Base-by-base conservation (phyloP, 37 sponge, comb jelly and placozoan species). In the Bolinopsis microptera region DNA sequence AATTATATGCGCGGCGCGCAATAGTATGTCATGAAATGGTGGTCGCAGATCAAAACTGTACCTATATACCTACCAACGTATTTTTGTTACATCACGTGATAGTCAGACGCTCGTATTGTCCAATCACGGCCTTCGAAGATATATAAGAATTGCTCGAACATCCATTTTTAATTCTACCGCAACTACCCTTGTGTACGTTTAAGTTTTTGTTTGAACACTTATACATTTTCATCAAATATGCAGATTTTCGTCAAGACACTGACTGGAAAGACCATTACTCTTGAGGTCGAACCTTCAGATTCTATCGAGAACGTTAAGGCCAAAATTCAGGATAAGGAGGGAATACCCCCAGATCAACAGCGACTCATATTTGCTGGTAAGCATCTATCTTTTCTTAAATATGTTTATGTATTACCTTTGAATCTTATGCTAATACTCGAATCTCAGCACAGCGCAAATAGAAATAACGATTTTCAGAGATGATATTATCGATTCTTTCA, bases 221-320 rank as follows among this genome's bases (percentile, higher is more conserved):
- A n/a, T n/a, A n/a, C n/a, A n/a, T n/a, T n/a, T 77, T 35, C n/a
- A n/a, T n/a, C n/a, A n/a, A n/a, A n/a, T n/a, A 98, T 97, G 96
- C 96, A 95, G 90, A 96, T 97, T 69, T 97, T 96, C 93, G 96
- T 96, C 30, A 97, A 97, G 92, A 97, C 97, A 0, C 95, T 97
- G 70, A 96, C 96, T 74, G 95, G 97, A 30, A 94, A 97, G 88
- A 98, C 98, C n/a, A n/a, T n/a, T n/a, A n/a, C n/a, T n/a, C n/a
- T n/a, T n/a, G n/a, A n/a, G n/a, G n/a, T n/a, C n/a, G n/a, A n/a
- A n/a, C n/a, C n/a, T n/a, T n/a, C n/a, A n/a, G n/a, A n/a, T n/a
- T n/a, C n/a, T n/a, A n/a, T n/a, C n/a, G n/a, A n/a, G n/a, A n/a
- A n/a, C n/a, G n/a, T n/a, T n/a, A n/a, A n/a, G n/a, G n/a, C n/a